phyloP scores from a whole-genome alignment of 2,797 vertebrate species.

The Poecilia wingei region DNA sequence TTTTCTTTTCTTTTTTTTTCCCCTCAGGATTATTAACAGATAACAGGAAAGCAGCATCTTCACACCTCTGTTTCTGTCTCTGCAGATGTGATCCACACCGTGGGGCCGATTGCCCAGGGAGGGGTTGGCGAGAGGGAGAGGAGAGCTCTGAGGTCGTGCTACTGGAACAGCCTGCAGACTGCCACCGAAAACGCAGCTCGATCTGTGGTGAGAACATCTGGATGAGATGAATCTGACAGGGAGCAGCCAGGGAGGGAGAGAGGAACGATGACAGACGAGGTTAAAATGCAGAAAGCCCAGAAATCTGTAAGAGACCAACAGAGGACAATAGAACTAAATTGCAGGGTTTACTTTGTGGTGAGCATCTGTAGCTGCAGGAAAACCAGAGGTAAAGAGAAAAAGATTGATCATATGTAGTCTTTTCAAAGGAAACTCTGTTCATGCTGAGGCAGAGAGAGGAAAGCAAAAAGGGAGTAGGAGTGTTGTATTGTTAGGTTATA shows the following conservation, averaged over 20 bases:
- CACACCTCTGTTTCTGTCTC: slow-evolving; percentile 20
- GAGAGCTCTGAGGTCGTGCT: slow-evolving; percentile 83
- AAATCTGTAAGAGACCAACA: not conserved
- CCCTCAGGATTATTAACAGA: not conserved
- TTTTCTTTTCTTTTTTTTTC: not conserved
- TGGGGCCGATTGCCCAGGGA: slow-evolving; percentile 86
- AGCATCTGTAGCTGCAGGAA: slow-evolving; percentile 19
- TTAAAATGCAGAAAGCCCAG: slow-evolving; percentile 2
- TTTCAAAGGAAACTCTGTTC: slow-evolving; percentile 27
- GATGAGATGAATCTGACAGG: slow-evolving; percentile 8
- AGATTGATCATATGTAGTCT: slow-evolving; percentile 12
- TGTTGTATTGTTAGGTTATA: slow-evolving; percentile 34
- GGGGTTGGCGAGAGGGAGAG: slow-evolving; percentile 78
- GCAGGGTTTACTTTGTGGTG: slow-evolving; percentile 3
- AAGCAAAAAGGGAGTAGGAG: slow-evolving; percentile 22
- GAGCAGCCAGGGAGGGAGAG: not conserved
- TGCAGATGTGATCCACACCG: slow-evolving; percentile 90
- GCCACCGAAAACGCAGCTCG: slow-evolving; percentile 77
- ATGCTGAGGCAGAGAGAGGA: slow-evolving; percentile 29
- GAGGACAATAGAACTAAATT: not conserved
- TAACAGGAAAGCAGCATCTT: not conserved
- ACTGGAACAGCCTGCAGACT: slow-evolving; percentile 82
- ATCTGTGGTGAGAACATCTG: slow-evolving; percentile 81
- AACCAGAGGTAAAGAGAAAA: slow-evolving; percentile 14
- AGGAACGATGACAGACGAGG: slow-evolving; percentile 2